phyloP scores from a whole-genome alignment of 35 echinoderm and acorn worm species.

The Anneissia japonica region DNA sequence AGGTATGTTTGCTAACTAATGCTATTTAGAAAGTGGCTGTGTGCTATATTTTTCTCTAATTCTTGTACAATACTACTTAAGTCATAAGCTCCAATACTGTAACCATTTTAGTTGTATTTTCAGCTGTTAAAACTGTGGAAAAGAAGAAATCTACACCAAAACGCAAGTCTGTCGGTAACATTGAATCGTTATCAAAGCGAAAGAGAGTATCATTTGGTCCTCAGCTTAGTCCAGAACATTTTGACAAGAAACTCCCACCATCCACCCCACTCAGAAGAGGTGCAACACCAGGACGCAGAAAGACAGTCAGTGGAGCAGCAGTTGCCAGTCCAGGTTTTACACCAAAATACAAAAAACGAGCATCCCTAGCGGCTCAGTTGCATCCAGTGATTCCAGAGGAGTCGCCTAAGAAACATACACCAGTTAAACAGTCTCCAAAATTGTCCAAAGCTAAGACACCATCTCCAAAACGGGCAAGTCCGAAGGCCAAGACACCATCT shows the following conservation, averaged over 20 bases:
- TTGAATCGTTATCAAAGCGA: constrained; percentile 48
- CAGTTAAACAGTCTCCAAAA: constrained; percentile 17
- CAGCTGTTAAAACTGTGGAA: not conserved
- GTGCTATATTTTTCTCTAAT: no score
- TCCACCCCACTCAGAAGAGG: constrained; percentile 77
- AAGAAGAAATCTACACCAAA: constrained; percentile 23
- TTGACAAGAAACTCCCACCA: constrained; percentile 86
- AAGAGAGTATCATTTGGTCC: constrained; percentile 98
- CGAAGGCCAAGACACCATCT: constrained; percentile 24
- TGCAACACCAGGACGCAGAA: constrained; percentile 44
- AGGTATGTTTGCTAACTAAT: not conserved
- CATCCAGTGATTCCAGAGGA: constrained; percentile 52
- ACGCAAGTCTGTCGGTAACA: constrained; percentile 46
- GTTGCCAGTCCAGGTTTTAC: constrained; percentile 11
- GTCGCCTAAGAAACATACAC: not conserved
- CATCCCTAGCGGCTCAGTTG: constrained; percentile 39
- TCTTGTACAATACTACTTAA: no score
- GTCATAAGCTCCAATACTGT: no score
- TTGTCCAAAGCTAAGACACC: constrained; percentile 13
- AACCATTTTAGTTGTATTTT: no score
- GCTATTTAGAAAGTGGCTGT: not conserved
- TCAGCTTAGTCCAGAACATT: constrained; percentile 83
- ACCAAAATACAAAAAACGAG: constrained; percentile 37
- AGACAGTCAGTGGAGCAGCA: constrained; percentile 45
- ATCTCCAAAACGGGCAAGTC: not conserved